phyloP scores from a whole-genome alignment of 2,797 vertebrate genomes.

The Crenuchus spilurus region DNA sequence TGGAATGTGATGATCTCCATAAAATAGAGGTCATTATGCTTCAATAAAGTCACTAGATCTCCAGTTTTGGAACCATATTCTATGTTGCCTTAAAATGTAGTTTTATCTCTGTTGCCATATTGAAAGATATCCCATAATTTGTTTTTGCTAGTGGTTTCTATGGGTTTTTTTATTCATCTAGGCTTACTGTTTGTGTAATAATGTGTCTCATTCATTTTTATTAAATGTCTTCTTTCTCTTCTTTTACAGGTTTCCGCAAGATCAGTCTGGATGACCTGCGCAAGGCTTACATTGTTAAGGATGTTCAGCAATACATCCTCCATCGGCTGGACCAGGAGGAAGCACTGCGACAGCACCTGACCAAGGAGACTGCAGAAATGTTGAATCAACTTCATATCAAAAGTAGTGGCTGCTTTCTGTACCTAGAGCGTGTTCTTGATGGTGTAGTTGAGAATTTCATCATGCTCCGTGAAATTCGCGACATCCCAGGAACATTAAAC shows the following conservation, averaged over 20 bases:
- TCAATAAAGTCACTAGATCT: not conserved
- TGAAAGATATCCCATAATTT: not conserved
- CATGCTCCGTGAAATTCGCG: slow-evolving; percentile 96
- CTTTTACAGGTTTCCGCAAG: slow-evolving; percentile 90
- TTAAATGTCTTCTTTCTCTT: slow-evolving; percentile 10
- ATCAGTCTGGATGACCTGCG: slow-evolving; percentile 98
- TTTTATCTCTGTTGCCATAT: not conserved
- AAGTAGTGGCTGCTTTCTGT: slow-evolving; percentile 98
- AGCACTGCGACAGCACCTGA: slow-evolving; percentile 95
- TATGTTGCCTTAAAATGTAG: not conserved
- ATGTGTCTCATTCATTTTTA: not conserved
- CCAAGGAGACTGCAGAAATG: slow-evolving; percentile 98
- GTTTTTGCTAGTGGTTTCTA: not conserved
- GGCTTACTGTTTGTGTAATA: not conserved
- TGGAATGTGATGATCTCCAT: slow-evolving; percentile 11
- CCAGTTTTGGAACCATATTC: not conserved
- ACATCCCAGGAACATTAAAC: slow-evolving; percentile 97
- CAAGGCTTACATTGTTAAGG: slow-evolving; percentile 97
- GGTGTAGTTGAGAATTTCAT: slow-evolving; percentile 98
- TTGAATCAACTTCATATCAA: slow-evolving; percentile 99
- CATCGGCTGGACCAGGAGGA: slow-evolving; percentile 96
- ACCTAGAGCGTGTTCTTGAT: slow-evolving; percentile 95
- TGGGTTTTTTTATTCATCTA: not conserved
- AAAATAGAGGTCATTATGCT: slow-evolving; percentile 22
- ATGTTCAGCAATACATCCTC: slow-evolving; percentile 99